Conservation (phyloP, 2,888 invertebrate species). For the Ecdyonurus torrentis region DNA sequence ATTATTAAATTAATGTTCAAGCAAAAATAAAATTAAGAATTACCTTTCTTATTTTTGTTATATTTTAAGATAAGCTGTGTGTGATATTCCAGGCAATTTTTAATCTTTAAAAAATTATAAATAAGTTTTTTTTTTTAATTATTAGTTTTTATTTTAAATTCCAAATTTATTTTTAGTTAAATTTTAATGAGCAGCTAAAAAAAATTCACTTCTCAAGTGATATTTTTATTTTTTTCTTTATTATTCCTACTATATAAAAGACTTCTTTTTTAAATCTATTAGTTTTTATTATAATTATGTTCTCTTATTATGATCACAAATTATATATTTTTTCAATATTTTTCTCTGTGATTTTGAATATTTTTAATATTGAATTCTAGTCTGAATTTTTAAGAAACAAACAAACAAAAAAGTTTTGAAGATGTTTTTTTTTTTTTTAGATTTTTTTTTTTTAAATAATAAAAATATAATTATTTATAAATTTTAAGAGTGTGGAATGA, state of each 20-base stretch:
- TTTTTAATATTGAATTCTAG: neutral
- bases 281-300: too few species aligned
- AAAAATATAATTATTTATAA: neutral
- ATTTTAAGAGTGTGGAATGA: neutral
- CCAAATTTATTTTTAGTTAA: neutral
- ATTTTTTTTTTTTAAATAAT: neutral
- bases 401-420: too few species aligned
- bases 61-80: neutral
- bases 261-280: too few species aligned
- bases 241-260: too few species aligned
- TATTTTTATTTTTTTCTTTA: neutral
- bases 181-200: neutral
- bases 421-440: too few species aligned
- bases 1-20: too few species aligned
- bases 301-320: neutral
- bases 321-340: neutral
- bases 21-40: too few species aligned
- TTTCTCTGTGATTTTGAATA: neutral
- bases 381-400: neutral
- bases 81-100: neutral
- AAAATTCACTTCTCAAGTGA: neutral
- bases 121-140: neutral
- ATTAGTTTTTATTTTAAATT: neutral
- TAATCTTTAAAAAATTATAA: too few species aligned
- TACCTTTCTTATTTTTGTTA: neutral